Evolutionary conservation across 2,113 vertebrate genomes (phyloP).

Genomic region (Mormoops blainvillei): DNA sequence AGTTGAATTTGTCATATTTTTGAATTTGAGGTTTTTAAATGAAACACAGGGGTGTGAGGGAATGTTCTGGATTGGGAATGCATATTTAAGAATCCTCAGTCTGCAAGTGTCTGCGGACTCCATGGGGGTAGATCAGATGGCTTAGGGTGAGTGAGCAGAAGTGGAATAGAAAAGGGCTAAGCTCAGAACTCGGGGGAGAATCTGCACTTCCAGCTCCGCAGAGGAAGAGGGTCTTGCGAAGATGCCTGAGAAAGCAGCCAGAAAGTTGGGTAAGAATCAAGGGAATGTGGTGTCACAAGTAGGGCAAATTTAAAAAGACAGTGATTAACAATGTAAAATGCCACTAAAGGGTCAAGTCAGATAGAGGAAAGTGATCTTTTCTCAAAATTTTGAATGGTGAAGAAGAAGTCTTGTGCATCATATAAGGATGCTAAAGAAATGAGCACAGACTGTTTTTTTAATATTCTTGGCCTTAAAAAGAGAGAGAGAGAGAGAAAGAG

Average conservation of each 20-base stretch:
- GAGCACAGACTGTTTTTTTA: background rate
- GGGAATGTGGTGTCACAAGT: background rate
- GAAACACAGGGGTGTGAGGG: background rate
- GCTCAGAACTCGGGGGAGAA: background rate
- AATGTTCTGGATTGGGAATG: background rate
- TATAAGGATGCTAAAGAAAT: background rate
- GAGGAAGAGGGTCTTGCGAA: background rate
- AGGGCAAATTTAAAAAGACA: background rate
- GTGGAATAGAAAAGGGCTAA: background rate
- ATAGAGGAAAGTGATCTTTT: constrained; percentile 3
- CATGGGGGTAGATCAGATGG: background rate
- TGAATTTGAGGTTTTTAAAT: background rate
- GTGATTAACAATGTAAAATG: background rate
- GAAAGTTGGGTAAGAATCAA: background rate
- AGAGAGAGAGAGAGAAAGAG: background rate
- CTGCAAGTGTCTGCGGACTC: background rate
- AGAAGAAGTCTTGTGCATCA: background rate
- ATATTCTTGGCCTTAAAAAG: background rate
- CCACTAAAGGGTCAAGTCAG: background rate
- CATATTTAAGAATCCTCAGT: background rate
- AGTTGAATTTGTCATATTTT: background rate
- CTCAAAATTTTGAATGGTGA: background rate
- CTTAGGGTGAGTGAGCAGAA: background rate
- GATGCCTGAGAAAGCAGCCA: background rate
- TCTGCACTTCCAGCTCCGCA: background rate